phyloP scores from a whole-genome alignment of 2,888 invertebrate species.

The Leucania comma region DNA sequence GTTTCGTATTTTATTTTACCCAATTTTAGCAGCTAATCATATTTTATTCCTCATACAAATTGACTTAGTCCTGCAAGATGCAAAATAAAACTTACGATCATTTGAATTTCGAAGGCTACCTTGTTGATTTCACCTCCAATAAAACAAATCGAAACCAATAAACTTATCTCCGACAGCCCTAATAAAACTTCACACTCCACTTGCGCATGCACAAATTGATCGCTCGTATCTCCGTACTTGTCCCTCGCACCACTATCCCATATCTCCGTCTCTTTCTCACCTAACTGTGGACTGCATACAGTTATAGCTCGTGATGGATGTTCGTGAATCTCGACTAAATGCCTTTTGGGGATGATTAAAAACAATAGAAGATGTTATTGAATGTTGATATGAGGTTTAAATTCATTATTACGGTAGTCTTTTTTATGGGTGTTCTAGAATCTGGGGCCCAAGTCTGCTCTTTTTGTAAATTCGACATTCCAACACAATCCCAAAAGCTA shows the following conservation, averaged over 20 bases:
- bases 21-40: no score
- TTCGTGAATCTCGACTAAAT: slow-evolving; percentile 61
- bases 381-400: slow-evolving; percentile 17
- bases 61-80: no score
- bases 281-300: slow-evolving; percentile 82
- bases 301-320: slow-evolving; percentile 76
- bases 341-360: slow-evolving; percentile 66
- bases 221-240: slow-evolving; percentile 67
- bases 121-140: not conserved
- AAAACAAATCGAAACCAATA: slow-evolving; percentile 35
- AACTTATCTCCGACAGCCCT: slow-evolving; percentile 72
- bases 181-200: slow-evolving; percentile 82
- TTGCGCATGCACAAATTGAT: slow-evolving; percentile 85
- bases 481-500: no score
- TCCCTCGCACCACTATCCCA: slow-evolving; percentile 41
- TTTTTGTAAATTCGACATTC: no score
- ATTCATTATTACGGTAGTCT: slow-evolving; percentile 1
- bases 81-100: no score
- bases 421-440: slow-evolving; percentile 8
- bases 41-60: no score
- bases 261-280: slow-evolving; percentile 73
- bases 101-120: no score
- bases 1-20: no score
- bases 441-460: no score
- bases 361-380: slow-evolving; percentile 56